phyloP scores from a whole-genome alignment of 1,140 invertebrate genomes.

The Nasonia vitripennis region DNA sequence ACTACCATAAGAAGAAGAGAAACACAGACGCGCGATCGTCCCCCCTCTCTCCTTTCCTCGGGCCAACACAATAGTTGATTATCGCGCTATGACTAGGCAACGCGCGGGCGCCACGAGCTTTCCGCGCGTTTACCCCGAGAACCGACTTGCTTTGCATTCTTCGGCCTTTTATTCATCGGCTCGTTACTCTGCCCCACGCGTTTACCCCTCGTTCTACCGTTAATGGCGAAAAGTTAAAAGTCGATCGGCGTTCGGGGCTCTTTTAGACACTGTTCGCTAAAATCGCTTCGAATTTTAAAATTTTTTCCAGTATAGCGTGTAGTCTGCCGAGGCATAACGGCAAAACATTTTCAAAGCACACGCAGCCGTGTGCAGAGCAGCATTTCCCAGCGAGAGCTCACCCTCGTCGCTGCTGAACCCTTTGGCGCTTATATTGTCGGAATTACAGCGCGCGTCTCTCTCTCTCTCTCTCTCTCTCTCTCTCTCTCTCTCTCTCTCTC shows the following conservation, averaged over 20 bases:
- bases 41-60: background rate
- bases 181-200: constrained; percentile 12
- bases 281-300: background rate
- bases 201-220: background rate
- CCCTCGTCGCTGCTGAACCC: constrained; percentile 31
- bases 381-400: background rate
- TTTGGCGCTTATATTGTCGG: constrained; percentile 43
- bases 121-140: constrained; percentile 28
- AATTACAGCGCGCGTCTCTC: constrained; percentile 30
- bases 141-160: constrained; percentile 40
- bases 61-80: constrained; percentile 42
- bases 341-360: constrained; percentile 9
- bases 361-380: background rate
- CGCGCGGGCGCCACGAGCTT: background rate
- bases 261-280: no score
- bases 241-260: background rate
- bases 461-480: no score
- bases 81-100: constrained; percentile 35
- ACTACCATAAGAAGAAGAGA: no score
- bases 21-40: no score
- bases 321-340: background rate
- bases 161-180: constrained; percentile 31
- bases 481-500: no score
- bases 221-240: constrained; percentile 43
- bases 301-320: background rate